Evolutionary conservation across 2,797 vertebrate species (phyloP), one percentile per base, ranked within the genome.

Genomic region (Cynopterus sphinx): DNA sequence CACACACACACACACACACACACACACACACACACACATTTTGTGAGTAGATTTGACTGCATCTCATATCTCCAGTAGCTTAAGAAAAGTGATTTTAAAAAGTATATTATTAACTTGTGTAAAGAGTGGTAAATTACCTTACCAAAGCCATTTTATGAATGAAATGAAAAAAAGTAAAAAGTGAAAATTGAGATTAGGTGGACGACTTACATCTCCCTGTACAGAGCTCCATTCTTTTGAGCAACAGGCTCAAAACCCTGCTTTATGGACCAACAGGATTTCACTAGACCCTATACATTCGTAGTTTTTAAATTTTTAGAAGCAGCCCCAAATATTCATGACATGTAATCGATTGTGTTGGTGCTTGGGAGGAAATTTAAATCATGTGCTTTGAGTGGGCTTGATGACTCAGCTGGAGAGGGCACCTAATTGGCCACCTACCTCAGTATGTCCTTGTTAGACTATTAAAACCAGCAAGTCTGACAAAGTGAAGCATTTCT

Each of bases 181-280:
- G 31, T 51, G 57, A 78, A 63, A 82, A 22, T n/a, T 12, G 28
- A 53, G 21, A 55, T 22, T 41, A 16, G 6, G 21, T 85, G 31
- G 17, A 12, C 53, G 36, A 0, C 2, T 15, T 36, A 0, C 1
- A 22, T 49, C 22, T 86, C 21, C 43, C 3, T 33, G 4, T 36
- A 6, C 24, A 26, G 15, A n/a, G 17, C 19, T 63, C 9, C 4
- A 2, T 88, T 75, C 77, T 87, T 87, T 26, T 28, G 51, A 91
- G 59, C 33, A 31, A 7, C 5, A 43, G 36, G 5, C 19, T 57
- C n/a, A 19, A 5, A 31, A 15, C 46, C 2, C 41, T 51, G 12
- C 59, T 92, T 68, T n/a, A 1, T 59, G 55, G n/a, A 33, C 46
- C 49, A 65, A 8, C 9, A 81, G 67, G 55, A 36, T 81, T 90